A percentile compares a stretch with the other conserved stretches of the same genome.
phyloP scores from a whole-genome alignment of 2,797 vertebrate genomes.

The Brotula barbata region DNA sequence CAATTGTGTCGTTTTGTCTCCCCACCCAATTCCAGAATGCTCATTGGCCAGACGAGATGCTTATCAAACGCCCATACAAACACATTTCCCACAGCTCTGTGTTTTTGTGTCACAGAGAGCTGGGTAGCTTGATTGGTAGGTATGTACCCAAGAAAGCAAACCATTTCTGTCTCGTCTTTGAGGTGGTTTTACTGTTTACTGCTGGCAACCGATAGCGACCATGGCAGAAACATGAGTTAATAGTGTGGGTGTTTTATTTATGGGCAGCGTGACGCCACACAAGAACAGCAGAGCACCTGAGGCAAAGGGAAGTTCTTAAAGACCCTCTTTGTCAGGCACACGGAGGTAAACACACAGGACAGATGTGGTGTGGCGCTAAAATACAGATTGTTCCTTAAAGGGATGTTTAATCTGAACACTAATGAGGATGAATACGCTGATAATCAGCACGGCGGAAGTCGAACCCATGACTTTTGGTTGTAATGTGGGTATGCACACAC shows the following conservation, averaged over 20 bases:
- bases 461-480: conserved; percentile 40
- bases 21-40: conserved; percentile 60
- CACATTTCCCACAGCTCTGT: conserved; percentile 21
- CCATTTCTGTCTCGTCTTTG: conserved; percentile 44
- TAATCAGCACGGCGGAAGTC: conserved; percentile 63
- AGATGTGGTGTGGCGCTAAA: conserved; percentile 79
- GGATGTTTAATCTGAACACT: conserved; percentile 71
- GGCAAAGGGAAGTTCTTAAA: conserved; percentile 77
- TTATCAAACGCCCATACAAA: conserved; percentile 60
- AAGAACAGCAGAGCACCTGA: conserved; percentile 80
- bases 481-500: conserved; percentile 33
- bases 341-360: conserved; percentile 71
- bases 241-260: conserved; percentile 79
- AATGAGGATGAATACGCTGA: conserved; percentile 80
- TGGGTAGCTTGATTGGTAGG: conserved; percentile 32
- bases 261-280: conserved; percentile 78
- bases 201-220: conserved; percentile 46
- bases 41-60: conserved; percentile 62
- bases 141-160: conserved; percentile 38
- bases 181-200: conserved; percentile 63
- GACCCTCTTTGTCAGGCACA: conserved; percentile 73
- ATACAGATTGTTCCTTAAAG: conserved; percentile 76
- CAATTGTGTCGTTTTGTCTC: conserved; percentile 55
- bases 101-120: too few species aligned
- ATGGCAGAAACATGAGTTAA: conserved; percentile 66